Conservation (phyloP, 2,113 vertebrate species). For the Melanerpes aurifrons region DNA sequence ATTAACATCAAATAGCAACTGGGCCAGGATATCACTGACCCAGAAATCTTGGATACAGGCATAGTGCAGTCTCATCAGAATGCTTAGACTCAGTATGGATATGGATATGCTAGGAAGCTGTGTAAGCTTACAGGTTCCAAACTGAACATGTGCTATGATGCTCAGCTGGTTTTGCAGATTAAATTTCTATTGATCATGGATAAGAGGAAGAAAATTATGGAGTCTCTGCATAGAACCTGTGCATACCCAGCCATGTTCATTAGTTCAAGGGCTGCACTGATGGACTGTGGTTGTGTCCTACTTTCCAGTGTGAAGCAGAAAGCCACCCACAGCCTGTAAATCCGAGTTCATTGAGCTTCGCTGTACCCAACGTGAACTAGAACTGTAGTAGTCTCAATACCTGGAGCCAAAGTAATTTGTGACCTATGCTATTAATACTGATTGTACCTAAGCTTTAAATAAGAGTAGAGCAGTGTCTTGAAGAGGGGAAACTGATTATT, state of each 20-base stretch:
- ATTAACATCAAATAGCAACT: background rate
- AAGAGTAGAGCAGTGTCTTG: background rate
- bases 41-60: background rate
- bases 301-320: background rate
- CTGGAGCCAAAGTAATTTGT: background rate
- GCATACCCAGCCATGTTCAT: background rate
- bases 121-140: background rate
- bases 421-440: background rate
- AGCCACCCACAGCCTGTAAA: background rate
- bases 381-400: background rate
- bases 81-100: background rate
- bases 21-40: accelerated
- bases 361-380: background rate
- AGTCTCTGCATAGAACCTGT: background rate
- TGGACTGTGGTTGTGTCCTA: background rate
- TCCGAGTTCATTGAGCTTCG: background rate
- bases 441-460: background rate
- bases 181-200: background rate
- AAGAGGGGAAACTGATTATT: background rate
- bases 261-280: background rate
- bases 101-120: background rate
- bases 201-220: background rate
- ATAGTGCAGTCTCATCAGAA: background rate
- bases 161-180: background rate
- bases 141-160: background rate